These are phyloP conservation scores for Meghimatium bilineatum DNA, from an alignment of 2,888 invertebrate species.

Conservation along the genomic window DNA sequence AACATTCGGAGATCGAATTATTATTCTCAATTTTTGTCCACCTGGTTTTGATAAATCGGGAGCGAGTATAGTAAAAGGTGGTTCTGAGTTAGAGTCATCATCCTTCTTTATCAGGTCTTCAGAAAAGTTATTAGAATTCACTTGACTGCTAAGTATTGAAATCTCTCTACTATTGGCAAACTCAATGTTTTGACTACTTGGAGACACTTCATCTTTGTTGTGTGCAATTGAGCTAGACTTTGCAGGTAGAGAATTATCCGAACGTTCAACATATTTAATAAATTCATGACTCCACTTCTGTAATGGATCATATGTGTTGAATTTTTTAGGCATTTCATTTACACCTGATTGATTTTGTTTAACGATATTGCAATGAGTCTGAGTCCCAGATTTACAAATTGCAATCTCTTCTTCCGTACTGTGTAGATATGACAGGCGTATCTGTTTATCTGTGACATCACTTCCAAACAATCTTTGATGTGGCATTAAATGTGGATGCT, in stretches of 20 bases:
- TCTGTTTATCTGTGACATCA: background rate
- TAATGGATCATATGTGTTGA: too few species aligned
- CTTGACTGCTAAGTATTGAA: background rate
- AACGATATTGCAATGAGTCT: background rate
- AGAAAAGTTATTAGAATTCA: background rate
- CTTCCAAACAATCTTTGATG: background rate
- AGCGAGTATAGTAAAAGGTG: background rate
- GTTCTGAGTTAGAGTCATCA: background rate
- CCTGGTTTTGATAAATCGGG: conserved; percentile 1
- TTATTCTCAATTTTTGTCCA: conserved; percentile 42
- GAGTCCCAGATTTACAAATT: too few species aligned
- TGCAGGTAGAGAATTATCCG: background rate
- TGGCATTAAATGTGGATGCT: background rate
- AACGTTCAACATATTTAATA: background rate
- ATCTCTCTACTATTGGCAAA: too few species aligned
- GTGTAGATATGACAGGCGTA: background rate
- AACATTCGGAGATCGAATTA: conserved; percentile 47
- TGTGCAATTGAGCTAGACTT: background rate
- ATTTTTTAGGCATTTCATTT: background rate
- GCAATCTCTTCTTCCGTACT: background rate
- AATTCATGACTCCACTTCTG: background rate
- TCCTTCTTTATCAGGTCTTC: background rate
- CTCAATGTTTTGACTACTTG: background rate
- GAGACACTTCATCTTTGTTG: background rate
- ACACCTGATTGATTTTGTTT: background rate